A percentile compares a stretch with the other conserved stretches of the same genome.
These are phyloP conservation scores for Drosophila acutilabella DNA, from an alignment of 2,888 invertebrate species.

Conservation along the genomic window DNA sequence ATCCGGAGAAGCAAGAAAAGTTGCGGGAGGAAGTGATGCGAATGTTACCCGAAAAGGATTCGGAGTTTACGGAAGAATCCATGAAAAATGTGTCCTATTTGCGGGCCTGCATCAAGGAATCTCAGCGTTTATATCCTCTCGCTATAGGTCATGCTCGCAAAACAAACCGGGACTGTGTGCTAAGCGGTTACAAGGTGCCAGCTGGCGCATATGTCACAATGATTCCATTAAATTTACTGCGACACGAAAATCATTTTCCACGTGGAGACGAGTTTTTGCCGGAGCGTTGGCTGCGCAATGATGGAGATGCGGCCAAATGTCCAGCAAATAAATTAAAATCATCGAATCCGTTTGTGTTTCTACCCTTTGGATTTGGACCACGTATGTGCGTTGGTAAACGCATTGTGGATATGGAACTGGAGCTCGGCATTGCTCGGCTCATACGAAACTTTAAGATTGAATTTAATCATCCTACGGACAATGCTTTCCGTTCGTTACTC, in stretches of 20 bases:
- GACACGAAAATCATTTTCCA: neutral
- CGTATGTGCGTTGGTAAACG: conserved; percentile 90
- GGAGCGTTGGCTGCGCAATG: conserved; percentile 4
- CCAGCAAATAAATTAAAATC: conserved; percentile 88
- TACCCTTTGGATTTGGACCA: conserved; percentile 90
- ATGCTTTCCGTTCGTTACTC: conserved; percentile 72
- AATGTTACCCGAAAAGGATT: conserved; percentile 84
- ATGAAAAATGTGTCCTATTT: conserved; percentile 87
- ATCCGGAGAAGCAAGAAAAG: conserved; percentile 88
- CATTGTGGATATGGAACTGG: conserved; percentile 91
- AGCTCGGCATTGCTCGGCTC: conserved; percentile 85
- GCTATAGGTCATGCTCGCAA: conserved; percentile 86
- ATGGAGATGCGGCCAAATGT: conserved; percentile 86
- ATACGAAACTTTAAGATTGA: conserved; percentile 80
- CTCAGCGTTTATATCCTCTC: conserved; percentile 88
- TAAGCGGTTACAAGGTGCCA: neutral
- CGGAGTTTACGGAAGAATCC: conserved; percentile 85
- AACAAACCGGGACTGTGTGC: neutral
- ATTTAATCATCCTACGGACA: conserved; percentile 77
- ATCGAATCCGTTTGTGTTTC: conserved; percentile 77
- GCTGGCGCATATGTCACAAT: conserved; percentile 86
- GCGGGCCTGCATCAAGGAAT: conserved; percentile 91
- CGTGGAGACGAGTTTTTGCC: neutral
- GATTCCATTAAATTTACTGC: neutral
- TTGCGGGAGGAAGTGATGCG: conserved; percentile 87